Evolutionary conservation across 2,888 invertebrate genomes (phyloP), one percentile per base, ranked within the genome.

Genomic region (Troides helena): DNA sequence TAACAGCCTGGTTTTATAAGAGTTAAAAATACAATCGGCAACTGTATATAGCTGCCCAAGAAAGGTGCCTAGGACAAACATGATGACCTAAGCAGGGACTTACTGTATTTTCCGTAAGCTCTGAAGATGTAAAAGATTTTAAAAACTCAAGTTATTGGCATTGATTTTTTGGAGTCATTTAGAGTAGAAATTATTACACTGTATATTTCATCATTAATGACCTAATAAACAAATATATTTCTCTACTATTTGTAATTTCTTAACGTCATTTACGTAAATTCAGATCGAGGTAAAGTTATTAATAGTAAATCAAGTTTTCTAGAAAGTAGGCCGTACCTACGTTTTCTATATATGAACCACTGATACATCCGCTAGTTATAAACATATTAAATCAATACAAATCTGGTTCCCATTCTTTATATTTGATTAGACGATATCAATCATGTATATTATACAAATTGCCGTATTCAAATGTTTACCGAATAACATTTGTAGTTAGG

Each of bases 281-380:
- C 2, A 21, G 1, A 4, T 39, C 36, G 30, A 25, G 61, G 65
- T 53, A 61, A 58, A 66, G 57, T 46, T 46, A 57, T 67, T 67
- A 23, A 69, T 58, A 67, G 60, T 12, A 53, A 56, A 43, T 70
- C 70, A 43, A 67, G 72, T 73, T 72, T 65, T 50, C 56, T 74
- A 74, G 74, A 74, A 74, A 73, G 72, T 73, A 50, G 73, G 62
- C 58, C 67, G 65, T 53, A 53, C 6, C 53, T 53, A 53, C n/a
- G 3, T 53, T n/a, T 53, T 53, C 17, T 50, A 17, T 18, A 50
- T 50, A 53, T n/a, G n/a, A n/a, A 46, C 46, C 46, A 53, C 53
- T 18, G n/a, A 53, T 7, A 53, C 18, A 18, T n/a, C 53, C 18
- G n/a, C 53, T n/a, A 53, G 53, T n/a, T n/a, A n/a, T n/a, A 53